These are phyloP conservation scores for Leucophenga montana DNA, from an alignment of 2,888 invertebrate genomes.

Conservation along the genomic window DNA sequence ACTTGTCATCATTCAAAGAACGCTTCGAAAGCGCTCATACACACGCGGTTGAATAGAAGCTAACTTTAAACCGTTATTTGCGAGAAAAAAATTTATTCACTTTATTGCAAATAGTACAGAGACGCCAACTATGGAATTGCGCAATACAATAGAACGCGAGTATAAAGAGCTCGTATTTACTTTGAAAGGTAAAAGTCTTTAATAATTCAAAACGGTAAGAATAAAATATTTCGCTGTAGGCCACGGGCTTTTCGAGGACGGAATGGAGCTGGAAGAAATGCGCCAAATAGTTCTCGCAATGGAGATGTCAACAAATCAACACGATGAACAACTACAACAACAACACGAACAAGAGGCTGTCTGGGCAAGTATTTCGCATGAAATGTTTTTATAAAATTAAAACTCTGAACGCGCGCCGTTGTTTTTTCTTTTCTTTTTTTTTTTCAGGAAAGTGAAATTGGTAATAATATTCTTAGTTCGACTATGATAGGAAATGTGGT, in stretches of 20 bases:
- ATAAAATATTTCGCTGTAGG: constrained; percentile 22
- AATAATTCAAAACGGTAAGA: neutral
- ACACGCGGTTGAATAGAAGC: no score
- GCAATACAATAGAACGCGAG: neutral
- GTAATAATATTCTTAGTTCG: constrained; percentile 51
- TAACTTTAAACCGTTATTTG: no score
- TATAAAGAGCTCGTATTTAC: neutral
- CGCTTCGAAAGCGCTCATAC: no score
- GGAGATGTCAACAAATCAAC: constrained; percentile 46
- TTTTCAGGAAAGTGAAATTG: constrained; percentile 58
- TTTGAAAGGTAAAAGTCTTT: constrained; percentile 3
- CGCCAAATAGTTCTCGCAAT: constrained; percentile 51
- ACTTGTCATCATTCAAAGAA: no score
- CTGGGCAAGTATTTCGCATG: constrained; percentile 40
- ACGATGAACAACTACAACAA: constrained; percentile 27
- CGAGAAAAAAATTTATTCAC: no score
- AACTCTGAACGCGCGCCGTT: no score
- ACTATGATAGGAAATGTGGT: constrained; percentile 56
- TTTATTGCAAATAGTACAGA: neutral
- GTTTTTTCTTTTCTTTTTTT: neutral
- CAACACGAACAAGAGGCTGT: constrained; percentile 47
- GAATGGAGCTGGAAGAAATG: constrained; percentile 63
- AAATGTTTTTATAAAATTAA: no score
- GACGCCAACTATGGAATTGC: constrained; percentile 16
- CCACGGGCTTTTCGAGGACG: constrained; percentile 60